Conservation (phyloP, 1,140 invertebrate genomes). For the Hyles euphorbiae region DNA sequence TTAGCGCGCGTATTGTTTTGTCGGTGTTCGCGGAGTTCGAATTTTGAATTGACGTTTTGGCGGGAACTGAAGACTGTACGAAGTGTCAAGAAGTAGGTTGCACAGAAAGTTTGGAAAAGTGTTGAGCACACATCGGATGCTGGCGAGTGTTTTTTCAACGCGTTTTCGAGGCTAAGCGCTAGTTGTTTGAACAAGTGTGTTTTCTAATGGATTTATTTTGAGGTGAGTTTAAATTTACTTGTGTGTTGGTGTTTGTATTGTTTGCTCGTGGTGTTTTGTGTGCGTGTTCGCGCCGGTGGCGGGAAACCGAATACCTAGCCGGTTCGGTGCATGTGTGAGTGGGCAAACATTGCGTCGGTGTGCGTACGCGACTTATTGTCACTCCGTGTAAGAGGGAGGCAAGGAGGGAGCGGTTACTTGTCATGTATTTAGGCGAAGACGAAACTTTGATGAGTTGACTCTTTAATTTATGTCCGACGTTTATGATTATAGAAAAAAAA, state of each 20-base stretch:
- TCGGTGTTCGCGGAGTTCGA: constrained; percentile 20
- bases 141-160: constrained; percentile 72
- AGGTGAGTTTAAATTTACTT: constrained; percentile 76
- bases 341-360: constrained; percentile 56
- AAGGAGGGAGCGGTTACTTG: constrained; percentile 64
- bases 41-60: constrained; percentile 35
- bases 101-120: constrained; percentile 72
- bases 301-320: constrained; percentile 73
- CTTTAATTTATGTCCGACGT: constrained; percentile 67
- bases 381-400: constrained; percentile 63
- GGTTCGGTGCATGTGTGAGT: constrained; percentile 54
- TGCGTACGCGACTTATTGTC: constrained; percentile 64
- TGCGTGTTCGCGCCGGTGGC: constrained; percentile 70
- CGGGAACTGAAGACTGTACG: constrained; percentile 37
- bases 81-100: constrained; percentile 45
- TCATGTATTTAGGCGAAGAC: constrained; percentile 73
- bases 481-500: constrained; percentile 34
- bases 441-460: constrained; percentile 68
- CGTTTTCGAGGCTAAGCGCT: constrained; percentile 74
- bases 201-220: constrained; percentile 76
- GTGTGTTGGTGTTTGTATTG: constrained; percentile 73
- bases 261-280: constrained; percentile 70
- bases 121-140: constrained; percentile 64
- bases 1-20: constrained; percentile 18
- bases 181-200: constrained; percentile 76